Evolutionary conservation across 2,797 vertebrate species (phyloP).

Genomic region (Hoplostethus atlanticus): DNA sequence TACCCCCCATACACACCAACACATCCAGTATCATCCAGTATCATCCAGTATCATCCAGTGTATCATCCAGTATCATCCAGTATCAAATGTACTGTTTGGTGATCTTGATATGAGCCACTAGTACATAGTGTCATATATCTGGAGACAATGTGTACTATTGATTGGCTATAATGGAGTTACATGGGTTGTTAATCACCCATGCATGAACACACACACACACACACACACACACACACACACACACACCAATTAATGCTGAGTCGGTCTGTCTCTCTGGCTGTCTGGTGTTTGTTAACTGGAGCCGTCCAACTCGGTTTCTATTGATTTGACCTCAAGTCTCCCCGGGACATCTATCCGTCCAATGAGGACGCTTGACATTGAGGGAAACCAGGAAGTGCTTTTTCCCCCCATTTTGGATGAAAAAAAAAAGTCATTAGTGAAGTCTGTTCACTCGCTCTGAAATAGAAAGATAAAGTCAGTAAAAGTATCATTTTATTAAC

Average conservation of each 20-base stretch:
- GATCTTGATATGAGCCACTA: slow-evolving; percentile 12
- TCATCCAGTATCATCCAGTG: no score
- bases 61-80: no score
- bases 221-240: slow-evolving; percentile 21
- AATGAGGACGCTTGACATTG: not conserved
- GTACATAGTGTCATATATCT: not conserved
- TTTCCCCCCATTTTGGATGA: not conserved
- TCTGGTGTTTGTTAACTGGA: slow-evolving; percentile 34
- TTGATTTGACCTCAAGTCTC: slow-evolving; percentile 44
- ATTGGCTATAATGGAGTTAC: slow-evolving; percentile 45
- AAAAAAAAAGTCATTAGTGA: no score
- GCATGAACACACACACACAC: not conserved
- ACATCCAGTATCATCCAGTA: not conserved
- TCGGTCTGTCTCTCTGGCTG: slow-evolving; percentile 5
- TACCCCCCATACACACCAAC: not conserved
- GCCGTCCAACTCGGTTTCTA: slow-evolving; percentile 34
- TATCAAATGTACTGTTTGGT: not conserved
- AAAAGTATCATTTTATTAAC: no score
- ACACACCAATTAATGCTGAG: slow-evolving; percentile 8
- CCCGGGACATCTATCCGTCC: not conserved
- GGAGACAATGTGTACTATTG: slow-evolving; percentile 21
- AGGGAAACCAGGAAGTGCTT: slow-evolving; percentile 22
- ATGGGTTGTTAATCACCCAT: slow-evolving; percentile 29
- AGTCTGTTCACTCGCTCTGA: no score
- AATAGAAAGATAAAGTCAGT: no score